Conservation (phyloP, 2,888 invertebrate species). For the Ophioninae sp. region DNA sequence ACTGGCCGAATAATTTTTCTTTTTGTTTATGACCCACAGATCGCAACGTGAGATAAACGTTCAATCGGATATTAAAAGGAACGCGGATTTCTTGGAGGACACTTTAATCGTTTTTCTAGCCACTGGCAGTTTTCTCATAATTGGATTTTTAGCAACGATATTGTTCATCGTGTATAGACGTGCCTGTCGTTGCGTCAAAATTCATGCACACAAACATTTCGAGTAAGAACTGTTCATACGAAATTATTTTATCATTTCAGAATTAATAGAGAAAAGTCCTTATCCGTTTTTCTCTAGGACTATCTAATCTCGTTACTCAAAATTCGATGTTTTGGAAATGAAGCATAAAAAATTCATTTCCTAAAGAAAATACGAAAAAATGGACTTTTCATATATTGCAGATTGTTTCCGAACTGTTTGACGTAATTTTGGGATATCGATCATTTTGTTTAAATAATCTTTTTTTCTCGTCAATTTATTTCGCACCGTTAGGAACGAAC, state of each 20-base stretch:
- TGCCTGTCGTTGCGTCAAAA: constrained; percentile 51
- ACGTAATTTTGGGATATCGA: too few species aligned
- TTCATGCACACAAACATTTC: constrained; percentile 21
- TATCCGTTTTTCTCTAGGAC: background rate
- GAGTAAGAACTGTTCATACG: constrained; percentile 32
- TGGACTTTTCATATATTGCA: too few species aligned
- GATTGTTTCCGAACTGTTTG: too few species aligned
- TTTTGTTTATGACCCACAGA: constrained; percentile 11
- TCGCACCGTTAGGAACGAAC: background rate
- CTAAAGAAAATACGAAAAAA: too few species aligned
- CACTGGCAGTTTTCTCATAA: constrained; percentile 37
- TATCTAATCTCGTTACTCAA: background rate
- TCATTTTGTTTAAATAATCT: too few species aligned
- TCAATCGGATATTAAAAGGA: background rate
- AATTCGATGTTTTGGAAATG: too few species aligned
- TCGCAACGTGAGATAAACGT: constrained; percentile 1
- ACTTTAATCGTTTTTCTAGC: constrained; percentile 36
- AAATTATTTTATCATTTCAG: too few species aligned
- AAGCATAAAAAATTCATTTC: too few species aligned
- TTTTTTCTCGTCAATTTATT: background rate
- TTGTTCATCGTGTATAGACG: constrained; percentile 50
- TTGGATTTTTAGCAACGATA: constrained; percentile 47
- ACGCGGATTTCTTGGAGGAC: constrained; percentile 26
- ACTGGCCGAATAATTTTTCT: constrained; percentile 33
- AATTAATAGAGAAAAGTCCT: too few species aligned